Conservation (phyloP, 2,888 invertebrate genomes). For the Nephrotoma appendiculata region DNA sequence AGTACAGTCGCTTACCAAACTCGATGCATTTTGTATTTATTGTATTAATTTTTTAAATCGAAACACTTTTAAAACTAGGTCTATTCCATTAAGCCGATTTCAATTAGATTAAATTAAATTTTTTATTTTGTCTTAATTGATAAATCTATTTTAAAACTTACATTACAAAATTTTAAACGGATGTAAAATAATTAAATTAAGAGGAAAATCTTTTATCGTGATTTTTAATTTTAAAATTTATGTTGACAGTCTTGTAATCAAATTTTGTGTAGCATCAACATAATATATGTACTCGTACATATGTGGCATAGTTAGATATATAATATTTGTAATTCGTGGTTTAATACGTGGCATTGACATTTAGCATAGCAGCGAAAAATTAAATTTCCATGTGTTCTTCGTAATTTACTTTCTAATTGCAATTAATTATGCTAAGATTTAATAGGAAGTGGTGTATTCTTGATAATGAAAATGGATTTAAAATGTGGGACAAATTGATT, state of each 20-base stretch:
- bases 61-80: neutral
- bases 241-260: neutral
- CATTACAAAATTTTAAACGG: neutral
- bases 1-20: neutral
- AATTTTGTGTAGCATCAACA: too few species aligned
- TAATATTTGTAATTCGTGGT: neutral
- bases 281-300: neutral
- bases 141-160: neutral
- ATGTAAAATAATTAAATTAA: neutral
- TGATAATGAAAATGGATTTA: too few species aligned
- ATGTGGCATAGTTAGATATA: neutral
- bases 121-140: neutral
- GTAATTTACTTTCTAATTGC: too few species aligned
- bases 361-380: too few species aligned
- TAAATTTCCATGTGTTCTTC: too few species aligned
- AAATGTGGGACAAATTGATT: too few species aligned
- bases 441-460: too few species aligned
- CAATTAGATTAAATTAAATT: neutral
- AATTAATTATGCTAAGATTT: too few species aligned
- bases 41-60: neutral
- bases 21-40: neutral
- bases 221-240: neutral
- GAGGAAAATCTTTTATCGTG: neutral
- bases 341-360: too few species aligned
- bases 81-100: neutral